Evolutionary conservation across 2,113 vertebrate species (phyloP), one percentile per base, ranked within the genome.

Genomic region (Oreochromis niloticus): DNA sequence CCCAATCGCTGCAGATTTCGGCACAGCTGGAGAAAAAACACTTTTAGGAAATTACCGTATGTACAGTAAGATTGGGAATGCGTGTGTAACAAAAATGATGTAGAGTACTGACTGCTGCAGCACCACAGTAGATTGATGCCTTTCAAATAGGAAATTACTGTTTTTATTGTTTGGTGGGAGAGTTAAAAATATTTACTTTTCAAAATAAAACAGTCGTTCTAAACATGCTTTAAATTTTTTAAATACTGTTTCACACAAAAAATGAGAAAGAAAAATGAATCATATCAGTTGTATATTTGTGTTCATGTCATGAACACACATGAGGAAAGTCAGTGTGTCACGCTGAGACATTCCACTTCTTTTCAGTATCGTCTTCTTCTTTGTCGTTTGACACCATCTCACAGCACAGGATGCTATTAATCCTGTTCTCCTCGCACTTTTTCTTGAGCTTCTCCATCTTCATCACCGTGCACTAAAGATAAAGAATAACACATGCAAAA

Each of bases 191-290:
- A 79, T 92, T 93, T 95, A 79, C 94, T 96, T 96, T 96, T 90
- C 88, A 92, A 95, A 96, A 95, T 95, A 96, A 96, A 95, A 91
- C 48, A 85, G 91, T 87, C 80, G 34, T 94, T 92, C 83, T 88
- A 86, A 89, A 81, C 68, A 43, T 82, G 12, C 36, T 4, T 81
- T 83, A 19, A 61, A 30, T 88, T 54, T 54, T 81, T 63, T 66
- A 54, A 27, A 6, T 71, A 17, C 4, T 52, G 16, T 16, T 17
- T 16, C 7, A 17, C 6, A 17, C 48, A 17, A 16, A 50, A 4
- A 7, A 9, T 52, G 4, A n/a, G 50, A n/a, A n/a, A 46, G 13
- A 13, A 46, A 13, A 1, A 7, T 34, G 3, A 7, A 34, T 3
- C 6, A 34, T 34, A 34, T 34, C 34, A 34, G 7, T 8, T 34